These are phyloP conservation scores for Tragelaphus strepsiceros DNA, from an alignment of 2,113 vertebrate species.

Conservation along the genomic window DNA sequence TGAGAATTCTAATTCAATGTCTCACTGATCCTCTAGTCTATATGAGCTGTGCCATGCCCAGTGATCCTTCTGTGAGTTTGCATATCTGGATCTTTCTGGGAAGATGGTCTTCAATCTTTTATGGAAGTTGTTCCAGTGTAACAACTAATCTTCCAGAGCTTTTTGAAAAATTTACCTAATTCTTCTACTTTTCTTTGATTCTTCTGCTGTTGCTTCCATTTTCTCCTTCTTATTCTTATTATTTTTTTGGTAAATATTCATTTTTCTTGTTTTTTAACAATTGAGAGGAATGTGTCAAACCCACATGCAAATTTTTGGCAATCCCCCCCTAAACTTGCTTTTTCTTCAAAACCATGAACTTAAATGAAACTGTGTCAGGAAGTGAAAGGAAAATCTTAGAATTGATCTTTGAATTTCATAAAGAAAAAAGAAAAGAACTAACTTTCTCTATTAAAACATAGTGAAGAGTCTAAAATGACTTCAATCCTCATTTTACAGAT, in stretches of 20 bases:
- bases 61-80: background rate
- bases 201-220: background rate
- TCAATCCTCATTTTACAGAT: background rate
- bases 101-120: background rate
- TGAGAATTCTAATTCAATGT: background rate
- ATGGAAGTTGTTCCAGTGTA: background rate
- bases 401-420: background rate
- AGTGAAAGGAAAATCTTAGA: background rate
- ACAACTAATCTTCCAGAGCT: background rate
- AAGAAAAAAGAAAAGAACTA: background rate
- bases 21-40: background rate
- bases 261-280: background rate
- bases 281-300: background rate
- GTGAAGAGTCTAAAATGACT: background rate
- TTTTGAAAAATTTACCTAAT: background rate
- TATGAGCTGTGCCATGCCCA: background rate
- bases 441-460: background rate
- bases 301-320: background rate
- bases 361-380: background rate
- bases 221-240: background rate
- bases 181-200: background rate
- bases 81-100: background rate
- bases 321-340: background rate
- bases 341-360: conserved; percentile 13
- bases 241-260: background rate